Conservation (phyloP, 2,888 invertebrate species). For the Imbricaverruca yamaguchii region DNA sequence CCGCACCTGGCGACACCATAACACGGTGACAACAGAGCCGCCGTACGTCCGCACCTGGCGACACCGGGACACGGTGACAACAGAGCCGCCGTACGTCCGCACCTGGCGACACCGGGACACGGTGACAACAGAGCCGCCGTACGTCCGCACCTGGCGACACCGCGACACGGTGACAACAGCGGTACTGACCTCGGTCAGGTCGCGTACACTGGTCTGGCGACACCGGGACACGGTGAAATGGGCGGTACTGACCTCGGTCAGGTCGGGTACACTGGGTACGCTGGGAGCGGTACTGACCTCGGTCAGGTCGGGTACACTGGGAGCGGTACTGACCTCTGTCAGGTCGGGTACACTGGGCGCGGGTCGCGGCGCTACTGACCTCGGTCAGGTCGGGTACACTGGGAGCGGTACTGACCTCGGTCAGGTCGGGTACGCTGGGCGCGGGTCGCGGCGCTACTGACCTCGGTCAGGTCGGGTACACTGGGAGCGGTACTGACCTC, state of each 20-base stretch:
- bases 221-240: too few relatives aligned
- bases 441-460: slow-evolving; percentile 27
- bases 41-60: too few relatives aligned
- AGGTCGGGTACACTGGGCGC: slow-evolving; percentile 36
- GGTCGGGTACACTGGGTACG: slow-evolving; percentile 36
- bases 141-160: too few relatives aligned
- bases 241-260: slow-evolving; percentile 30
- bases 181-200: slow-evolving; percentile 32
- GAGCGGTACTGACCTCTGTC: slow-evolving; percentile 30
- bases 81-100: too few relatives aligned
- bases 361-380: slow-evolving; percentile 27
- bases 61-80: too few relatives aligned
- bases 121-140: too few relatives aligned
- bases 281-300: slow-evolving; percentile 26
- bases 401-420: too few relatives aligned
- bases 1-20: too few relatives aligned
- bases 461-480: slow-evolving; percentile 36
- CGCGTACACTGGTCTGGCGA: slow-evolving; percentile 35
- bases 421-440: slow-evolving; percentile 9
- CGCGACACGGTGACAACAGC: too few relatives aligned
- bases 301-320: slow-evolving; percentile 36
- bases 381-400: slow-evolving; percentile 38
- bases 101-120: too few relatives aligned
- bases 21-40: too few relatives aligned
- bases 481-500: slow-evolving; percentile 25